These are phyloP conservation scores for Triplophysa siluroides DNA, from an alignment of 2,113 vertebrate species.

Conservation along the genomic window DNA sequence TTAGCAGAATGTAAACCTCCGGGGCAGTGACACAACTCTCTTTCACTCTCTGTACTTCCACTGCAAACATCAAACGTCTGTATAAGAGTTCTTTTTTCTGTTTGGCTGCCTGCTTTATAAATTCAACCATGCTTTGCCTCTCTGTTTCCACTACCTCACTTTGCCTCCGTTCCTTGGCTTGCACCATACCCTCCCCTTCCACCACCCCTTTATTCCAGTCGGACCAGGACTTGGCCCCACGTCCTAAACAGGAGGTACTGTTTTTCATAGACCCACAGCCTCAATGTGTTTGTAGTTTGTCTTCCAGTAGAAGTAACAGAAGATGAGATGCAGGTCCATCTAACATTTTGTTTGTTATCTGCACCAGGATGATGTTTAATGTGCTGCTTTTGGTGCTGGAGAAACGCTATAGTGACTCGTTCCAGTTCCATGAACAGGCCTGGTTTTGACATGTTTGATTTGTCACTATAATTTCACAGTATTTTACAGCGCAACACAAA, in stretches of 20 bases:
- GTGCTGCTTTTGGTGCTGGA: constrained; percentile 11
- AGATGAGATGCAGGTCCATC: constrained; percentile 3
- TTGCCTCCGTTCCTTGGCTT: constrained; percentile 46
- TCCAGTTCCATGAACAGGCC: not conserved
- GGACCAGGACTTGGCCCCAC: constrained; percentile 92
- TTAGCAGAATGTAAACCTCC: not conserved
- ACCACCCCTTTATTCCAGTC: constrained; percentile 78
- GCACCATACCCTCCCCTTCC: constrained; percentile 43
- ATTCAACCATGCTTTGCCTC: constrained; percentile 73
- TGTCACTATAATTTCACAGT: not conserved
- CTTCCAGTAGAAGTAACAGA: constrained; percentile 28
- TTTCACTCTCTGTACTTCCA: constrained; percentile 43
- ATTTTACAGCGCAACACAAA: not conserved
- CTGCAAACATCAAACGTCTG: constrained; percentile 32
- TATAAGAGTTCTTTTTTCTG: constrained; percentile 43
- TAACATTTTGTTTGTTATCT: constrained; percentile 30
- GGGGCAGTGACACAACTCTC: constrained; percentile 35
- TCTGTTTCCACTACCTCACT: constrained; percentile 70
- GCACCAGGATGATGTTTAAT: constrained; percentile 41
- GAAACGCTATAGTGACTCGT: not conserved
- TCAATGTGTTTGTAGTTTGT: constrained; percentile 53
- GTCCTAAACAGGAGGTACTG: constrained; percentile 98
- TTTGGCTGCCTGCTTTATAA: constrained; percentile 58
- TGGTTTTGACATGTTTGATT: not conserved
- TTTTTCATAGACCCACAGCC: constrained; percentile 53